phyloP scores from a whole-genome alignment of 23 tunicate species.

The Pegea sp. region DNA sequence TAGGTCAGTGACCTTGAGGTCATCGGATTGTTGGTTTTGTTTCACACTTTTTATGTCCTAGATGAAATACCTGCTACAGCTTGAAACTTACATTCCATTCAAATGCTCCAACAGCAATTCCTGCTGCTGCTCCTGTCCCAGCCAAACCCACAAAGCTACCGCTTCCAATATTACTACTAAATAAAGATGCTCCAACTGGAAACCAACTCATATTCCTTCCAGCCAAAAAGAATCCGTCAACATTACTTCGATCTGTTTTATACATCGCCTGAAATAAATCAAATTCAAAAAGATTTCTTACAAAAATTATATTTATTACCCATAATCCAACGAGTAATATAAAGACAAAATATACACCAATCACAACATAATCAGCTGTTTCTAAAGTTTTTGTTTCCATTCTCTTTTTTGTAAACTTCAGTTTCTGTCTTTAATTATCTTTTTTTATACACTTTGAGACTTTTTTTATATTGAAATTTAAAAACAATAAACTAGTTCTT shows the following conservation, averaged over 20 bases:
- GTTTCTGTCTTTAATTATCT: too few relatives aligned
- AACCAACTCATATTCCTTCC: conserved; percentile 76
- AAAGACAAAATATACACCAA: conserved; percentile 42
- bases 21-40: too few relatives aligned
- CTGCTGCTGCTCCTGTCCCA: conserved; percentile 96
- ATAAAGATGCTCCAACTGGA: conserved; percentile 90
- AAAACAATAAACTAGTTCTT: too few relatives aligned
- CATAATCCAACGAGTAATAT: conserved; percentile 50
- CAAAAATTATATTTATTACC: too few relatives aligned
- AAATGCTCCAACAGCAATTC: conserved; percentile 94
- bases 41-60: too few relatives aligned
- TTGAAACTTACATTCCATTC: conserved; percentile 81
- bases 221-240: conserved; percentile 83
- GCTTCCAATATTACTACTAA: conserved; percentile 89
- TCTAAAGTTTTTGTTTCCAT: conserved; percentile 14
- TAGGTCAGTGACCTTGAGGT: too few relatives aligned
- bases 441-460: too few relatives aligned
- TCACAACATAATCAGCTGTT: conserved; percentile 43
- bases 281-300: too few relatives aligned
- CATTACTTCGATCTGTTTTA: conserved; percentile 51
- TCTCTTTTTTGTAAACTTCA: too few relatives aligned
- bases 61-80: neutral
- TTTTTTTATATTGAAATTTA: too few relatives aligned
- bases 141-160: conserved; percentile 94
- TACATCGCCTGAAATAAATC: conserved; percentile 47